Evolutionary conservation across 2,888 invertebrate species (phyloP).

Genomic region (Plagodis dolabraria): DNA sequence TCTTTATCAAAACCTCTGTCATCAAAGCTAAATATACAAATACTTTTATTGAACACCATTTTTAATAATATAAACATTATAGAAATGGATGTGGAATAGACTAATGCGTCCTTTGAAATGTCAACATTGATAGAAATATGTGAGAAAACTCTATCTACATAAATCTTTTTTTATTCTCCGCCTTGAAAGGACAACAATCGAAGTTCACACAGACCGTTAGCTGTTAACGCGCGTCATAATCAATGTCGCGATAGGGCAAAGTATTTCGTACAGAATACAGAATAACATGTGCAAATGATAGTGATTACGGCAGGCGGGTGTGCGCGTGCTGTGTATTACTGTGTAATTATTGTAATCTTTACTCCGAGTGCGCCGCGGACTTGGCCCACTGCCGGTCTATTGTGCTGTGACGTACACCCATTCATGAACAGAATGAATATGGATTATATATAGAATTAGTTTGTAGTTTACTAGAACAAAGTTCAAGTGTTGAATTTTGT

Average conservation of each 20-base stretch:
- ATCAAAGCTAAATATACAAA: too few species aligned
- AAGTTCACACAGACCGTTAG: conserved; percentile 27
- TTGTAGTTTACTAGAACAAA: conserved; percentile 7
- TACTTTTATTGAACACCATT: too few species aligned
- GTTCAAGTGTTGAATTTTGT: conserved; percentile 5
- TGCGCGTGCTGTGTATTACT: conserved; percentile 78
- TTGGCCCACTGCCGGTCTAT: conserved; percentile 43
- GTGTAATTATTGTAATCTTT: conserved; percentile 80
- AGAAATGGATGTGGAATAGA: neutral
- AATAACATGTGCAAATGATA: conserved; percentile 82
- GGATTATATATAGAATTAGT: conserved; percentile 18
- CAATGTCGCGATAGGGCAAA: conserved; percentile 62
- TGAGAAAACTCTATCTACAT: neutral
- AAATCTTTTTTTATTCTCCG: neutral
- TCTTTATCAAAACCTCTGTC: too few species aligned
- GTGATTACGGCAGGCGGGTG: conserved; percentile 69
- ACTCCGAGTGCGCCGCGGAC: conserved; percentile 44
- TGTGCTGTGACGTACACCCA: conserved; percentile 34
- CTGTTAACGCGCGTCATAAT: conserved; percentile 21
- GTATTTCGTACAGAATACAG: conserved; percentile 75
- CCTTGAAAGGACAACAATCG: conserved; percentile 11
- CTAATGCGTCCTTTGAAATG: neutral
- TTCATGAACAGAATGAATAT: conserved; percentile 32
- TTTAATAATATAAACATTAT: too few species aligned
- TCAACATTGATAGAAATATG: neutral